Evolutionary conservation across 1,140 invertebrate species (phyloP), one percentile per base, ranked within the genome.

Genomic region (Whitmania pigra): DNA sequence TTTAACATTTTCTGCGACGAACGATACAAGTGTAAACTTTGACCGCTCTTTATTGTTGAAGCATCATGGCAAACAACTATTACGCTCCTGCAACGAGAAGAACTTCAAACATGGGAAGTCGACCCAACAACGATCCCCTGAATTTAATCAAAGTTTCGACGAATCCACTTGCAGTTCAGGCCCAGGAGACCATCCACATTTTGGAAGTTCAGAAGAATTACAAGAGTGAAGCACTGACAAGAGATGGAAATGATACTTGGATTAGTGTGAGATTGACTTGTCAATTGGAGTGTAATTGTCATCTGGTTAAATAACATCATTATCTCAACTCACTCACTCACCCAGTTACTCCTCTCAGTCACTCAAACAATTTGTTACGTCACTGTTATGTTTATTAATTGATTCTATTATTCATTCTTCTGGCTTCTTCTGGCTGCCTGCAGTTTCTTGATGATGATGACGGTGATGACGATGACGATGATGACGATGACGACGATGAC

Each of bases 121-220:
- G 57, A 25, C 57, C 57, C 13, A 63, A 63, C 29, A 25, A 63
- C 57, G 57, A 63, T 20, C 57, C 57, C 18, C 57, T 63, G 22
- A 63, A 63, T 63, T 63, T 63, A 63, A 18, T 63, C 57, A 63
- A 63, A n/a, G 18, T 63, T 63, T 31, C 22, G 22, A 31, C 57
- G 11, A 63, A 63, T 63, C 57, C 57, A 13, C 29, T 63, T 13
- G 57, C 57, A 0, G 11, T 63, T 22, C 22, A 63, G 29, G 57
- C 57, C 9, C 57, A 63, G 29, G 29, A 63, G 29, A 22, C 29
- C 13, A 11, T 63, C 9, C 22, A 63, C 9, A 31, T 63, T 20
- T 25, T 31, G 29, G 29, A 22, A 18, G 29, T 25, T 4, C 57
- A 63, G 29, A 63, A 63, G 18, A 22, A 13, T 22, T 22, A 7